Evolutionary conservation across 2,888 invertebrate species (phyloP).

Genomic region (Galerucella calmariensis): DNA sequence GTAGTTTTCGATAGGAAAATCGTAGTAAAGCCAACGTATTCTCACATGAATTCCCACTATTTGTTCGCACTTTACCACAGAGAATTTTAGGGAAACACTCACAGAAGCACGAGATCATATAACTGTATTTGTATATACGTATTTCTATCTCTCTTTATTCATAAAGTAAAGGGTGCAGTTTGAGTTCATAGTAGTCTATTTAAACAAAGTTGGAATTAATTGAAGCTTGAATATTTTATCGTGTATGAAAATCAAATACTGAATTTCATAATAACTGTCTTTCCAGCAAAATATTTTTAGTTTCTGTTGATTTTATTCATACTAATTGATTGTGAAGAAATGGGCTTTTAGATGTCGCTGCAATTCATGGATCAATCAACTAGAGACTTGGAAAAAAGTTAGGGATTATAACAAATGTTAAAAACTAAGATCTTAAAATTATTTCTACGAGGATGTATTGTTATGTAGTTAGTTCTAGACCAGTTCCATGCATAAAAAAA

Average conservation of each 20-base stretch:
- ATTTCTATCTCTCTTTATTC: background rate
- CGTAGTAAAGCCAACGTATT: background rate
- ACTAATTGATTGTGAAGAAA: too few species aligned
- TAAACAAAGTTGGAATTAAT: background rate
- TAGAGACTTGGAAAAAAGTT: too few species aligned
- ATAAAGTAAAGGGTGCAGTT: background rate
- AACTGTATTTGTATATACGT: slow-evolving; percentile 1
- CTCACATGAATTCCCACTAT: slow-evolving; percentile 3
- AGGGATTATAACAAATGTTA: too few species aligned
- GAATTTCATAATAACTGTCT: background rate
- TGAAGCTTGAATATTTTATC: slow-evolving; percentile 8
- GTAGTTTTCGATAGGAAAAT: background rate
- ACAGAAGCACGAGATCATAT: background rate
- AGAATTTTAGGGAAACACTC: slow-evolving; percentile 4
- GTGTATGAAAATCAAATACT: background rate
- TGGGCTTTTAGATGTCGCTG: too few species aligned
- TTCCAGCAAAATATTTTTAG: background rate
- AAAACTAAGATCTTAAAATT: too few species aligned
- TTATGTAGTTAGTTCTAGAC: too few species aligned
- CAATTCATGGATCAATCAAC: too few species aligned
- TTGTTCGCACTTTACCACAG: background rate
- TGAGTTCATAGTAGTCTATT: background rate
- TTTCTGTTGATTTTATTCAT: background rate
- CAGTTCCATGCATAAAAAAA: too few species aligned
- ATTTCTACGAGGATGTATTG: too few species aligned